A percentile compares a stretch with the other conserved stretches of the same genome.
Evolutionary conservation across 2,888 invertebrate species (phyloP).

Genomic region (Ypsolopha sequella): DNA sequence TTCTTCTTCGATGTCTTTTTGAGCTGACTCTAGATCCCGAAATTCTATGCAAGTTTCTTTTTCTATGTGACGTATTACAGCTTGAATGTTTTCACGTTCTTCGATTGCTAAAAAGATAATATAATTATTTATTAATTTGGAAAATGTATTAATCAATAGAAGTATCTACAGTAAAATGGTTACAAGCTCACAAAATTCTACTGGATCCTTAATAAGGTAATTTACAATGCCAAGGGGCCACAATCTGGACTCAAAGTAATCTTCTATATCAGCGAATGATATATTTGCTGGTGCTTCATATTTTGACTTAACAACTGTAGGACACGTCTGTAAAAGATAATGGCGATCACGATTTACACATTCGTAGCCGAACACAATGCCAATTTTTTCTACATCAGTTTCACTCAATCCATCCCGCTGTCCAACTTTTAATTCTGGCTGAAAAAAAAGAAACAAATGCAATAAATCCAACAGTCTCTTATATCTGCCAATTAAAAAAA

Average conservation of each 20-base stretch:
- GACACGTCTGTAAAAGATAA: conserved; percentile 48
- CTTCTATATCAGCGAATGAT: conserved; percentile 24
- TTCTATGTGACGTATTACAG: no score
- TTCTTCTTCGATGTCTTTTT: no score
- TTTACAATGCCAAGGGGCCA: conserved; percentile 47
- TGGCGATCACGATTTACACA: conserved; percentile 44
- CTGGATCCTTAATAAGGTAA: conserved; percentile 32
- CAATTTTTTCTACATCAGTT: conserved; percentile 35
- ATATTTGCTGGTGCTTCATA: conserved; percentile 8
- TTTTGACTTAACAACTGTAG: conserved; percentile 31
- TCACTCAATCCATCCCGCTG: no score
- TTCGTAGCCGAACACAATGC: conserved; percentile 21
- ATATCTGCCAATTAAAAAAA: background rate
- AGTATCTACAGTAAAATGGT: no score
- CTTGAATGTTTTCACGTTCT: no score
- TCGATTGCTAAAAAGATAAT: no score
- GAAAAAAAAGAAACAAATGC: conserved; percentile 30
- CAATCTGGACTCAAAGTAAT: conserved; percentile 38
- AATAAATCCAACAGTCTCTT: conserved; percentile 26
- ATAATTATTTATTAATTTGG: no score
- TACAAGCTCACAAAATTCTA: conserved; percentile 46
- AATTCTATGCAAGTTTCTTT: no score
- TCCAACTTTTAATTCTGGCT: conserved; percentile 21
- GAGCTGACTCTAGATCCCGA: no score
- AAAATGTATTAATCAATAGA: no score